phyloP scores from a whole-genome alignment of 2,888 invertebrate species.

The Luffia ferchaultella region DNA sequence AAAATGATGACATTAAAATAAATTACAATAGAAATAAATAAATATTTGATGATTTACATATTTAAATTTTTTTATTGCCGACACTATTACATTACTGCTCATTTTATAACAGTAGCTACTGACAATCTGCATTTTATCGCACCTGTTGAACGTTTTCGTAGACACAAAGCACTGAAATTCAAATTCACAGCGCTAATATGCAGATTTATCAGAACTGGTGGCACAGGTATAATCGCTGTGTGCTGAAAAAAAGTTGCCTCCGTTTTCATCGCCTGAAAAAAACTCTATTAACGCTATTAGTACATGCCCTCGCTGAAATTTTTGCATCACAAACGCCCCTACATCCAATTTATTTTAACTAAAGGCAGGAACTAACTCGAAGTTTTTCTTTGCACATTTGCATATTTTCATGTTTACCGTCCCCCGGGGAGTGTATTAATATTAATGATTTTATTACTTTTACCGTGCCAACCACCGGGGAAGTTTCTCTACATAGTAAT shows the following conservation, averaged over 20 bases:
- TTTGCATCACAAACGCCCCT: conserved; percentile 53
- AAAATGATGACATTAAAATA: no score
- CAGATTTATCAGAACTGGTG: no score
- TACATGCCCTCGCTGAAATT: conserved; percentile 9
- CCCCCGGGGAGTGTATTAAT: conserved; percentile 31
- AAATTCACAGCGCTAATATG: no score
- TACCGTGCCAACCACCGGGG: not conserved
- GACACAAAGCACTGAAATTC: no score
- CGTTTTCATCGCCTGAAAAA: not conserved
- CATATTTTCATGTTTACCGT: conserved; percentile 41
- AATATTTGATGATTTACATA: no score
- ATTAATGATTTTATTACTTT: conserved; percentile 35
- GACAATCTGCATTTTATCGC: no score
- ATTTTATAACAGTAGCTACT: no score
- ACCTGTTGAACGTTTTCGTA: no score
- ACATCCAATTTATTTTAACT: conserved; percentile 30
- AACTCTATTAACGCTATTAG: not conserved
- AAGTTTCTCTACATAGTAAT: not conserved
- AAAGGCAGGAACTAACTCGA: conserved; percentile 18
- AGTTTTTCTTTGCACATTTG: conserved; percentile 30
- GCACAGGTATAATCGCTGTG: not conserved
- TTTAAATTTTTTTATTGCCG: no score
- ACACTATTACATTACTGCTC: no score
- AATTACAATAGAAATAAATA: no score
- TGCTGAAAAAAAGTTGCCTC: not conserved